Conservation (phyloP, 2,888 invertebrate species). For the Metopia argyrocephala region DNA sequence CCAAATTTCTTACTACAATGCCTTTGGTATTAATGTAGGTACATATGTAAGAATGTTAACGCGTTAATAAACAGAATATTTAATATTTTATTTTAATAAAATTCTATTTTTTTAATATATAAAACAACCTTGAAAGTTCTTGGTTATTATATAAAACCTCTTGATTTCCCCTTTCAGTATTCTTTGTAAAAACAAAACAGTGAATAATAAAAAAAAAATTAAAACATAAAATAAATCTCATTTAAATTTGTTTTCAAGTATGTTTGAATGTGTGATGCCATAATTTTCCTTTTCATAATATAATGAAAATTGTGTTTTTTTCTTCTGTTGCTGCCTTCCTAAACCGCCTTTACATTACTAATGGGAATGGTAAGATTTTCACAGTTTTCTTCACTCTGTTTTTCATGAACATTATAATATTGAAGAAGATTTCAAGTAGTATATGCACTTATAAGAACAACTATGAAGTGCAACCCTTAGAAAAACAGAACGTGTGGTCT, state of each 20-base stretch:
- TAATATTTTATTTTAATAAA: no score
- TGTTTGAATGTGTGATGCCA: neutral
- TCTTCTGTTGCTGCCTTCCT: neutral
- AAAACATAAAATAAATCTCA: conserved; percentile 42
- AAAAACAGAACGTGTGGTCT: neutral
- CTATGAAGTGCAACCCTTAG: neutral
- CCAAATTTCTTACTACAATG: no score
- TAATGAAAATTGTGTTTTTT: conserved; percentile 8
- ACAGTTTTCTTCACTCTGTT: neutral
- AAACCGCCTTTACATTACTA: no score
- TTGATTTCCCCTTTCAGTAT: conserved; percentile 27
- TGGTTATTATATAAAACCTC: no score
- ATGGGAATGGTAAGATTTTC: no score
- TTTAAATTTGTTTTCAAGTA: conserved; percentile 43
- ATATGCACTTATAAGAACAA: neutral
- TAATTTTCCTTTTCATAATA: conserved; percentile 14
- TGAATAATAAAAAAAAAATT: neutral
- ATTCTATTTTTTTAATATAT: neutral
- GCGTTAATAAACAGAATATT: no score
- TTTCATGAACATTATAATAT: neutral
- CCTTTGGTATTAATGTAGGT: no score
- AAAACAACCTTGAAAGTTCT: conserved; percentile 43
- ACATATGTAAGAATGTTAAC: no score
- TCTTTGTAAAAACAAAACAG: conserved; percentile 3
- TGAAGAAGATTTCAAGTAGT: neutral